These are phyloP conservation scores for Eurystomus gularis DNA, from an alignment of 2,113 vertebrate genomes.

Conservation along the genomic window DNA sequence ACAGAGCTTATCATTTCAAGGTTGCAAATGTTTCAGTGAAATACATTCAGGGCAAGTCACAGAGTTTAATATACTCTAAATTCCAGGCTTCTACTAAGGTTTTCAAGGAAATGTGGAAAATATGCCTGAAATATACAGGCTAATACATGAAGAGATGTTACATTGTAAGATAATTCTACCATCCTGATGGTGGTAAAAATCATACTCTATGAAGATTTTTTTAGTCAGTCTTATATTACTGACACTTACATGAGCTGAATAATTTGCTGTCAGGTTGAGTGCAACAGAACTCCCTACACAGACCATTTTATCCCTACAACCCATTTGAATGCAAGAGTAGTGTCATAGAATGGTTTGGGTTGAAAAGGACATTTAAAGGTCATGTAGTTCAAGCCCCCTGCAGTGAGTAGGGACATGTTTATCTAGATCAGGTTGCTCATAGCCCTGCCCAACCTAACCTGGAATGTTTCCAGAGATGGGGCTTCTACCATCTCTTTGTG, in stretches of 20 bases:
- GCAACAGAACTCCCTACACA: not conserved
- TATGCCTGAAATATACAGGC: not conserved
- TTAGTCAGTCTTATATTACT: not conserved
- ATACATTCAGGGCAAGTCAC: constrained; percentile 6
- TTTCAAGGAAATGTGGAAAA: not conserved
- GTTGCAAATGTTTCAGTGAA: not conserved
- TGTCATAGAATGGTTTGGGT: too few species aligned
- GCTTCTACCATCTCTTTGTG: too few species aligned
- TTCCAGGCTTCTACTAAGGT: not conserved
- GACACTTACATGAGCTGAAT: not conserved
- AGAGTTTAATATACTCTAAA: not conserved
- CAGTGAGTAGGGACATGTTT: too few species aligned
- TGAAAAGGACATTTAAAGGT: too few species aligned
- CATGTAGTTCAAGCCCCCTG: too few species aligned
- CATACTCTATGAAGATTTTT: not conserved
- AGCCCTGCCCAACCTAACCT: too few species aligned
- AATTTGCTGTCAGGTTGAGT: not conserved
- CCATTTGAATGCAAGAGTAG: not conserved
- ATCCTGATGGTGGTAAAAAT: too few species aligned
- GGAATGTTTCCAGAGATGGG: too few species aligned
- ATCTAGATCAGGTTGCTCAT: too few species aligned
- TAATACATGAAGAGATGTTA: not conserved
- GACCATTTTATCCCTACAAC: not conserved
- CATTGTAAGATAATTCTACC: not conserved
- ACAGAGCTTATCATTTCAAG: not conserved